phyloP scores from a whole-genome alignment of 2,888 invertebrate genomes.

The Microdon myrmicae region DNA sequence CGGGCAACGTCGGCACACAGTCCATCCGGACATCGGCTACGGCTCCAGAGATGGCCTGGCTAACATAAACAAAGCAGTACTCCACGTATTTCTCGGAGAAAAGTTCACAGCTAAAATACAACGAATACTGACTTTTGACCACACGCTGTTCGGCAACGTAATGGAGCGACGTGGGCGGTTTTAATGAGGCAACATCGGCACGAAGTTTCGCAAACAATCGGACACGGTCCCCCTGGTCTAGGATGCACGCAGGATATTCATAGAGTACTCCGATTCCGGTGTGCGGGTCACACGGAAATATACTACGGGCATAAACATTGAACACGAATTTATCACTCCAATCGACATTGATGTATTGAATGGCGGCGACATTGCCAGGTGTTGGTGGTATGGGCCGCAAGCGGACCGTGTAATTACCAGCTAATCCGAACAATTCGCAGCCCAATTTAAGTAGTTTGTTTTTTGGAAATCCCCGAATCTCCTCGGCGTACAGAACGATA shows the following conservation, averaged over 20 bases:
- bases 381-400: constrained; percentile 75
- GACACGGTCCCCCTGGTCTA: constrained; percentile 81
- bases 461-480: constrained; percentile 79
- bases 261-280: constrained; percentile 81
- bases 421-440: constrained; percentile 84
- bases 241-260: constrained; percentile 85
- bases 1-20: constrained; percentile 84
- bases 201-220: constrained; percentile 80
- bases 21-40: constrained; percentile 86
- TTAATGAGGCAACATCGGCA: constrained; percentile 75
- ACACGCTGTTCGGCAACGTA: constrained; percentile 76
- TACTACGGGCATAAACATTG: constrained; percentile 84
- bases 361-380: constrained; percentile 70
- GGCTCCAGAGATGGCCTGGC: constrained; percentile 84
- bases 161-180: constrained; percentile 72
- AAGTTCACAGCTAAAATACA: constrained; percentile 82
- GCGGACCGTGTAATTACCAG: constrained; percentile 82
- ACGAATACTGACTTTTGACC: constrained; percentile 78
- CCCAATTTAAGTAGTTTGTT: constrained; percentile 75
- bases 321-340: constrained; percentile 88
- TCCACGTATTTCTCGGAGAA: constrained; percentile 86
- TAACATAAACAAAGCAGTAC: constrained; percentile 89
- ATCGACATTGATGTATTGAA: constrained; percentile 70
- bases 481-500: constrained; percentile 80
- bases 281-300: constrained; percentile 83